Base-by-base conservation (phyloP, 2,888 invertebrate genomes). In the Leucophora obtusa region DNA sequence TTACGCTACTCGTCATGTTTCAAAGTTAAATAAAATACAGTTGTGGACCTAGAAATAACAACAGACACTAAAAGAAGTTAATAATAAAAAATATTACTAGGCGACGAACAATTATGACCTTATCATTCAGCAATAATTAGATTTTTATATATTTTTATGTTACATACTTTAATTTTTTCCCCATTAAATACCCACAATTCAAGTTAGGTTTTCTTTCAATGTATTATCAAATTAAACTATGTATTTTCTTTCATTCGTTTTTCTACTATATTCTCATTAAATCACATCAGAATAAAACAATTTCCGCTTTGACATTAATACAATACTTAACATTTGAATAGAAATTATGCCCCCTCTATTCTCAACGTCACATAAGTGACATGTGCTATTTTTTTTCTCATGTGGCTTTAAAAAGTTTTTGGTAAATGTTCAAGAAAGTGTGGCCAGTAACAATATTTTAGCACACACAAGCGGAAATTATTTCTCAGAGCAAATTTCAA, bases 301-400 rank as follows among this genome's bases (percentile, higher is more conserved):
- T 47, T 47, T 47, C n/a, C 43, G 43, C 6, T 47, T 47, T 47
- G 43, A 47, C 43, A 24, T 11, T 9, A 58, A 58, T 35, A 58
- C 21, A 56, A 56, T 10, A n/a, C 33, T 3, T 28, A 58, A 58
- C 33, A 59, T 35, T 18, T 33, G 33, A 17, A 47, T 14, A 6
- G 43, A 47, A 60, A 59, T 15, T 38, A 38, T 38, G 38, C 1
- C 38, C 14, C 11, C 11, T 11, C 2, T n/a, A n/a, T 28, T 1
- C 28, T 7, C 11, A 38, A 38, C 38, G 38, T 11, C 38, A 11
- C 38, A 38, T 38, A 6, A 38, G 38, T 10, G 2, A 10, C 35
- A 35, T 8, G 35, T 35, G 35, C 10, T 8, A 8, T 5, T 6
- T 35, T 35, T 38, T 9, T 11, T 11, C 35, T 35, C 38, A 38